Conservation (phyloP, 2,113 vertebrate species). For the Theropithecus gelada region DNA sequence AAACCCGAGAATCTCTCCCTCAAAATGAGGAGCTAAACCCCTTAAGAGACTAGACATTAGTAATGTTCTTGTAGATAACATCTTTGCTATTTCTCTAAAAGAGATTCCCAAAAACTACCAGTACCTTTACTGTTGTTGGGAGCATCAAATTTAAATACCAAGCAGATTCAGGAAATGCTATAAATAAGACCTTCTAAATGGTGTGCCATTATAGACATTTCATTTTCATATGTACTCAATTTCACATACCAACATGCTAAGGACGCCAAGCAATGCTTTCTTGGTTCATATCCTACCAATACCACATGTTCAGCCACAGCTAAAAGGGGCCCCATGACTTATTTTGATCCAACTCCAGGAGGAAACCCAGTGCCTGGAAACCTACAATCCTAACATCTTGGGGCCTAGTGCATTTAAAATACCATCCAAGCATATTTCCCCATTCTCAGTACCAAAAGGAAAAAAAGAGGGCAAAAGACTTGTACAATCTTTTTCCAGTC, state of each 20-base stretch:
- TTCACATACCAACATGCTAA: not conserved
- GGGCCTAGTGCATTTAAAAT: not conserved
- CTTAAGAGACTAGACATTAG: not conserved
- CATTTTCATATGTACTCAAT: not conserved
- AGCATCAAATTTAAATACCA: not conserved
- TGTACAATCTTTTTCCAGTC: conserved; percentile 50
- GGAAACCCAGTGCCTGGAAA: not conserved
- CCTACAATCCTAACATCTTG: not conserved
- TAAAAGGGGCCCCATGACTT: not conserved
- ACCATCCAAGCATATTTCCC: not conserved
- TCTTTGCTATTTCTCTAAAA: not conserved
- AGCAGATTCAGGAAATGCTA: not conserved
- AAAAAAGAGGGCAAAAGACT: conserved; percentile 46
- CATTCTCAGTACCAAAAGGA: conserved; percentile 26
- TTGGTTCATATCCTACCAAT: not conserved
- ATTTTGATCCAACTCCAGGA: not conserved
- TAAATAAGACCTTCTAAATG: not conserved
- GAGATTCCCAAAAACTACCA: not conserved
- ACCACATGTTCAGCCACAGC: not conserved
- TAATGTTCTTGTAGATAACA: not conserved
- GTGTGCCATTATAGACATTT: not conserved
- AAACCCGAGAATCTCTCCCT: not conserved
- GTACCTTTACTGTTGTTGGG: not conserved
- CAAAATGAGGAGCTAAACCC: not conserved
- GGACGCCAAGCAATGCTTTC: not conserved